Evolutionary conservation across 2,113 vertebrate genomes (phyloP).

Genomic region (Eulacestoma nigropectus): DNA sequence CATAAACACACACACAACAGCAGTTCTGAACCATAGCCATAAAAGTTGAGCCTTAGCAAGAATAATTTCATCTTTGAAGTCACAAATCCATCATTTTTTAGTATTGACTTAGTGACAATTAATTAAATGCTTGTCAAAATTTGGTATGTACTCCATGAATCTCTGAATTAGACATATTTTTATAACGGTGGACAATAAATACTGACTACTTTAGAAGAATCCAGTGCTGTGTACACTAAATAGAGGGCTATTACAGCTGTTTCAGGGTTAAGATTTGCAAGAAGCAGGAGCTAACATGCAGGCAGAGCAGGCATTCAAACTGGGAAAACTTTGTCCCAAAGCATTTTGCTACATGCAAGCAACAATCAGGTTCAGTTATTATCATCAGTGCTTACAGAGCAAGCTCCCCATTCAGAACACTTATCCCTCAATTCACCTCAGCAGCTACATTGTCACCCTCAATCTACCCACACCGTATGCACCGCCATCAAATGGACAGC

Average conservation of each 20-base stretch:
- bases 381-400: not conserved
- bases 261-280: not conserved
- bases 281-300: not conserved
- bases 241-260: not conserved
- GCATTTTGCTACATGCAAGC: not conserved
- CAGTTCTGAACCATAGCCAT: not conserved
- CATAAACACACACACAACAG: not conserved
- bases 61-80: not conserved
- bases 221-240: not conserved
- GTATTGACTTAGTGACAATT: not conserved
- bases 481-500: not conserved
- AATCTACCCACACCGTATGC: not conserved
- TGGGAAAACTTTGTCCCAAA: not conserved
- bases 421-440: not conserved
- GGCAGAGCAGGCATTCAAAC: not conserved
- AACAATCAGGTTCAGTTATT: not conserved
- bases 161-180: not conserved
- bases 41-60: not conserved
- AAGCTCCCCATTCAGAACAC: not conserved
- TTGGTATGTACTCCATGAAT: not conserved
- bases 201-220: not conserved
- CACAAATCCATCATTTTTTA: not conserved
- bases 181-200: not conserved
- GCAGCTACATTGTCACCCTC: not conserved
- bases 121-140: not conserved